A percentile compares a stretch with the other conserved stretches of the same genome.
phyloP scores from a whole-genome alignment of 2,113 vertebrate genomes.

The Cavia aperea region DNA sequence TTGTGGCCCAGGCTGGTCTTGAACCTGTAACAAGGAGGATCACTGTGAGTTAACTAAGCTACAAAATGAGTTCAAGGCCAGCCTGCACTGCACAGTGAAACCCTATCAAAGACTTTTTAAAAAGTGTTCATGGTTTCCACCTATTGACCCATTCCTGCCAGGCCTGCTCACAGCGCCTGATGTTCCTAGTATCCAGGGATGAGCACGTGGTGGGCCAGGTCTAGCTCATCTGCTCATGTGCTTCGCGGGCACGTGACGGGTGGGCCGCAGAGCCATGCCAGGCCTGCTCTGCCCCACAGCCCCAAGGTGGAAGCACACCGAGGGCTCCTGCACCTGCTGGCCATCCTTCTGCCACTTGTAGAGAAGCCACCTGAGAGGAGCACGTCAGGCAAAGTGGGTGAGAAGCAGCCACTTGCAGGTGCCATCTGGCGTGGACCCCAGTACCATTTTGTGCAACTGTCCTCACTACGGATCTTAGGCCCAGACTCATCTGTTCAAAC shows the following conservation, averaged over 20 bases:
- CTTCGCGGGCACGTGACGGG: background rate
- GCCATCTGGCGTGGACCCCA: background rate
- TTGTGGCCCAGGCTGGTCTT: too few relatives aligned
- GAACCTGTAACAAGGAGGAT: background rate
- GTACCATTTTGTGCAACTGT: background rate
- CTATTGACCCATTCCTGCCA: background rate
- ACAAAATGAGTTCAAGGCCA: background rate
- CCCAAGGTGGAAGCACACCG: accelerated
- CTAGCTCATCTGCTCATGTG: background rate
- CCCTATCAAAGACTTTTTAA: background rate
- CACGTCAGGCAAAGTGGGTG: background rate
- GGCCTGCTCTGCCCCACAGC: background rate
- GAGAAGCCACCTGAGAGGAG: background rate
- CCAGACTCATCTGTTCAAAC: background rate
- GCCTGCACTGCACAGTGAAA: background rate
- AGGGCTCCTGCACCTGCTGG: background rate
- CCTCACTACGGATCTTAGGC: too few relatives aligned
- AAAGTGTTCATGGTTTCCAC: accelerated
- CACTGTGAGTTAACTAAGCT: background rate
- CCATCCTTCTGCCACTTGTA: background rate
- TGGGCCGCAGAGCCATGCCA: background rate
- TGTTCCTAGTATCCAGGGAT: too few relatives aligned
- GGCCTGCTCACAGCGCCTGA: background rate
- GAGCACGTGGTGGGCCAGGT: background rate
- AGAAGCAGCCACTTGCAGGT: background rate